Percentiles rank a stretch among this genome's conserved stretches.
phyloP scores from a whole-genome alignment of 2,113 vertebrate species.

The Pterocles burchelli region DNA sequence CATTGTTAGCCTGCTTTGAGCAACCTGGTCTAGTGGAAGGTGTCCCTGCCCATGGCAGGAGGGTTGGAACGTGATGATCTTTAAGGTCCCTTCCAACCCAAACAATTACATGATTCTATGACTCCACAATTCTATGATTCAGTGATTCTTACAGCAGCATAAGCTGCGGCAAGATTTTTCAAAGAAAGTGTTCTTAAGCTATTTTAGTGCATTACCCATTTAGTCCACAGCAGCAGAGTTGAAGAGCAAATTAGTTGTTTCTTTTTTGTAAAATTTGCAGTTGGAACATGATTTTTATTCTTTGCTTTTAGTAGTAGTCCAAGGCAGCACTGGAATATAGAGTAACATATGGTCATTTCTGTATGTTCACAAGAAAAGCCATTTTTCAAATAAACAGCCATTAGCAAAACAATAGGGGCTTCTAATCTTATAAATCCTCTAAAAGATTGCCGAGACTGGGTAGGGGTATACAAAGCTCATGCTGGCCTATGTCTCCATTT shows the following conservation, averaged over 20 bases:
- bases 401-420: conserved; percentile 52
- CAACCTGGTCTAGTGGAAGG: too few relatives aligned
- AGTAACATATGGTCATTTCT: conserved; percentile 55
- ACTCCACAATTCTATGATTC: too few relatives aligned
- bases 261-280: neutral
- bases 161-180: neutral
- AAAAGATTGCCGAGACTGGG: conserved; percentile 37
- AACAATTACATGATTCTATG: too few relatives aligned
- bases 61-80: too few relatives aligned
- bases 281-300: neutral
- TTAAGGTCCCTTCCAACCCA: too few relatives aligned
- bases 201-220: neutral
- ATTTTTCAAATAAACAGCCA: conserved; percentile 62
- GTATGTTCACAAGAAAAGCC: conserved; percentile 47
- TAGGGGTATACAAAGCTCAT: neutral
- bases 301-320: neutral
- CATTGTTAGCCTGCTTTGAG: neutral
- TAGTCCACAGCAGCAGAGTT: neutral
- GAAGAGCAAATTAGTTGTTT: neutral
- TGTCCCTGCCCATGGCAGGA: too few relatives aligned
- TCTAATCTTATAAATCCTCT: conserved; percentile 72
- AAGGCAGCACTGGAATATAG: neutral
- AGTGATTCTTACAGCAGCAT: neutral
- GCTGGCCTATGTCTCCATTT: neutral
- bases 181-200: neutral